A percentile compares a stretch with the other conserved stretches of the same genome.
Conservation (phyloP, 2,113 vertebrate species). For the Corydoras maculifer region DNA sequence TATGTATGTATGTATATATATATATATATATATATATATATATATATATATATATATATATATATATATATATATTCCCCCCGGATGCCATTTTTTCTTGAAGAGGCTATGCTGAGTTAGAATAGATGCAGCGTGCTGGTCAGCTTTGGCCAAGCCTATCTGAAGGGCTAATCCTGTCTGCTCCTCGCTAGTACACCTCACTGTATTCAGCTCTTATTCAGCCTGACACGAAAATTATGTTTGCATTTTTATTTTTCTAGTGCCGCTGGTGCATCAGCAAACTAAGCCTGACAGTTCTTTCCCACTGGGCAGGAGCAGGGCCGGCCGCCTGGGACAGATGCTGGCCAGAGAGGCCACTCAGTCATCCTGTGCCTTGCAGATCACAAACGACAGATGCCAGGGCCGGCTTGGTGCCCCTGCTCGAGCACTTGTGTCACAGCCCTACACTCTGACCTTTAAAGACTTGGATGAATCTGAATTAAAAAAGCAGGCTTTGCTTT, state of each 20-base stretch:
- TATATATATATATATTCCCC: constrained; percentile 13
- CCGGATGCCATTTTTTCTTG: not conserved
- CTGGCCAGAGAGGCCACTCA: constrained; percentile 59
- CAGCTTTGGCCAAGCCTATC: constrained; percentile 1
- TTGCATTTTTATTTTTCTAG: constrained; percentile 68
- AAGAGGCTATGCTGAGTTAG: not conserved
- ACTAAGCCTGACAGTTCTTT: constrained; percentile 68
- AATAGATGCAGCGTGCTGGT: constrained; percentile 1
- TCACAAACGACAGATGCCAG: constrained; percentile 70
- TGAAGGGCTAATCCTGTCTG: constrained; percentile 42
- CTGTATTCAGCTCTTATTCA: constrained; percentile 55
- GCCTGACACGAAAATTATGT: constrained; percentile 72
- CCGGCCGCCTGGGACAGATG: constrained; percentile 50
- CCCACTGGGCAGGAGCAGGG: constrained; percentile 63
- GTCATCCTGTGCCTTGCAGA: constrained; percentile 54
- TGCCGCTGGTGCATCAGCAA: constrained; percentile 63
- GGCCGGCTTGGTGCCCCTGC: constrained; percentile 53
- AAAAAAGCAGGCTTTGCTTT: constrained; percentile 42
- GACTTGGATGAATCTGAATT: constrained; percentile 43
- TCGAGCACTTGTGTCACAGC: constrained; percentile 63
- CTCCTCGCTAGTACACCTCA: constrained; percentile 54
- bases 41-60: too few species aligned
- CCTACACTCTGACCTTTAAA: constrained; percentile 61
- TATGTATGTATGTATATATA: too few species aligned
- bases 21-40: too few species aligned